phyloP scores from a whole-genome alignment of 53 echinoderm and acorn worm genomes.

The Zoroaster sp. region DNA sequence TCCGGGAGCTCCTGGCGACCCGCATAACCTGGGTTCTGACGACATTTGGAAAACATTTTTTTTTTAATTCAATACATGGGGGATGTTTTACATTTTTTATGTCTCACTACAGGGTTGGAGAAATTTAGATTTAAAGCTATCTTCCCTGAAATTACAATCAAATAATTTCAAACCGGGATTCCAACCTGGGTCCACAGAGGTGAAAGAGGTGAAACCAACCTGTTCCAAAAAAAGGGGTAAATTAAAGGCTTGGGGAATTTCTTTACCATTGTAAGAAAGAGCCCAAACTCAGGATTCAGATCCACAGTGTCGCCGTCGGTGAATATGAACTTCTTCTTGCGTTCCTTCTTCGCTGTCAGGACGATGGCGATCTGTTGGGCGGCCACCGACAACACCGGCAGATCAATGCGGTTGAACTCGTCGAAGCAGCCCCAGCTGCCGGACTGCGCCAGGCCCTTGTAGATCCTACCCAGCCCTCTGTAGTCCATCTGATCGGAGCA shows the following conservation, averaged over 20 bases:
- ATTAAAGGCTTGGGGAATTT: not conserved
- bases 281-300: conserved; percentile 97
- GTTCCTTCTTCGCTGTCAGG: conserved; percentile 95
- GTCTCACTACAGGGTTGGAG: too few relatives aligned
- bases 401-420: conserved; percentile 97
- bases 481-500: conserved; percentile 99
- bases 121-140: too few relatives aligned
- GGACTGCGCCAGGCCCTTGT: conserved; percentile 99
- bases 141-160: too few relatives aligned
- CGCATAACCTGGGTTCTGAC: conserved; percentile 95
- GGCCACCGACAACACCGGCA: conserved; percentile 97
- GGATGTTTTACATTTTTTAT: too few relatives aligned
- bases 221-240: not conserved
- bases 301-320: conserved; percentile 96
- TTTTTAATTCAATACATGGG: too few relatives aligned
- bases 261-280: conserved; percentile 97
- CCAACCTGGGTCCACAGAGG: too few relatives aligned
- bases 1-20: conserved; percentile 98
- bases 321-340: conserved; percentile 96
- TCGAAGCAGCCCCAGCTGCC: conserved; percentile 99
- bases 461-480: conserved; percentile 96
- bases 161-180: too few relatives aligned
- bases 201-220: too few relatives aligned
- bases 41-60: not conserved
- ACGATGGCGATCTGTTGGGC: conserved; percentile 99